Percentiles rank a stretch among this genome's conserved stretches.
Conservation (phyloP, 2,113 vertebrate genomes). For the Gavialis gangeticus region DNA sequence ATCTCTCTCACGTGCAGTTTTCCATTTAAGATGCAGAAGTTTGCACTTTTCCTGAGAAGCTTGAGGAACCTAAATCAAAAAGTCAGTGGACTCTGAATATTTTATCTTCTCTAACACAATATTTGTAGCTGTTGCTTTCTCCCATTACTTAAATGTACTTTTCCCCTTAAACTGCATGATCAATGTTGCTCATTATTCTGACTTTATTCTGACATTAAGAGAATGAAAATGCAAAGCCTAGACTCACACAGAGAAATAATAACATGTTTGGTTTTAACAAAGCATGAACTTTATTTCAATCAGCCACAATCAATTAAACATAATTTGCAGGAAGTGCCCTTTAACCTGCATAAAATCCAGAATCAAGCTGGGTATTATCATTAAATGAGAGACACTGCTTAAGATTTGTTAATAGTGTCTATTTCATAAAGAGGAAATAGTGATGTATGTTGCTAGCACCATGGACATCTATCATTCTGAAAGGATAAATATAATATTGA, state of each 20-base stretch:
- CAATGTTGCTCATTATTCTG: neutral
- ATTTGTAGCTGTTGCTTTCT: neutral
- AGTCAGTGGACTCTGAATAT: neutral
- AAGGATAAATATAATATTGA: neutral
- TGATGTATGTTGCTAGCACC: neutral
- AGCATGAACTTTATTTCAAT: conserved; percentile 45
- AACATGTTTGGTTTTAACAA: conserved; percentile 12
- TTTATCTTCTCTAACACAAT: neutral
- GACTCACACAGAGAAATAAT: neutral
- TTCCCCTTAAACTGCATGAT: neutral
- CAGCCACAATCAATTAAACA: conserved; percentile 23
- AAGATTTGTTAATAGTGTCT: neutral
- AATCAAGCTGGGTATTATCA: conserved; percentile 15
- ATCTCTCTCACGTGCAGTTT: neutral
- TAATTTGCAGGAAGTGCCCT: conserved; percentile 27
- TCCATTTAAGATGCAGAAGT: neutral
- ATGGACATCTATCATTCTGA: neutral
- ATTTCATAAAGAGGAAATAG: neutral
- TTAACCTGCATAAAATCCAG: conserved; percentile 14
- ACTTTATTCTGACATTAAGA: neutral
- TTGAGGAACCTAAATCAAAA: neutral
- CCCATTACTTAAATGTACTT: neutral
- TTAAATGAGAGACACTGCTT: conserved; percentile 16
- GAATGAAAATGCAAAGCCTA: neutral
- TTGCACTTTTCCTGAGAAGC: rapidly evolving